Evolutionary conservation across 2,797 vertebrate genomes (phyloP).

Genomic region (Borostomias antarcticus): DNA sequence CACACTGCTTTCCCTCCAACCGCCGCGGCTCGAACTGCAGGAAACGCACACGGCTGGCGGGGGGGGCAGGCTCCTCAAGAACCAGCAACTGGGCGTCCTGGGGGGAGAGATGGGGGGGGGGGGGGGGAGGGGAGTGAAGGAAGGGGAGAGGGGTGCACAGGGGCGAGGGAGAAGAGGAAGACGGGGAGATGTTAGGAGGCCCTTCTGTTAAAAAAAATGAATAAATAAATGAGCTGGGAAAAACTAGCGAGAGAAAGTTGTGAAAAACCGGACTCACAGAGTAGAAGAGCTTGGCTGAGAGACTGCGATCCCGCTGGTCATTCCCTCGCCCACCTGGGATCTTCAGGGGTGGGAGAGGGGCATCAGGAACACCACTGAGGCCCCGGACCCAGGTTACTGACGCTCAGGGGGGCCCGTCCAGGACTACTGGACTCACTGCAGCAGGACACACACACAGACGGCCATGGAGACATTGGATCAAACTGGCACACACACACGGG

Average conservation of each 20-base stretch:
- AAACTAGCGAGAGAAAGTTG: background rate
- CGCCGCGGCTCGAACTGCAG: slow-evolving; percentile 90
- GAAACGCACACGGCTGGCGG: slow-evolving; percentile 85
- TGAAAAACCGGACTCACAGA: slow-evolving; percentile 82
- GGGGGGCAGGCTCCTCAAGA: slow-evolving; percentile 86
- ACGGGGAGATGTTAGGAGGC: no score
- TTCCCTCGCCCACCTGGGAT: slow-evolving; percentile 99
- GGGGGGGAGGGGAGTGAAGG: background rate
- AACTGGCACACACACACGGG: no score
- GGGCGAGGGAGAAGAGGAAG: background rate
- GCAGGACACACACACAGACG: slow-evolving; percentile 20
- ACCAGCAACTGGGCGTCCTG: slow-evolving; percentile 97
- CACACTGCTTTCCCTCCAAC: slow-evolving; percentile 84
- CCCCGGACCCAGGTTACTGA: slow-evolving; percentile 98
- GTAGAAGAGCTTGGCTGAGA: slow-evolving; percentile 96
- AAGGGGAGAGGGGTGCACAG: slow-evolving; percentile 3
- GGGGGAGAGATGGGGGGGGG: slow-evolving; percentile 6
- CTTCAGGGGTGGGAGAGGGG: slow-evolving; percentile 99
- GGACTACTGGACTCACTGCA: slow-evolving; percentile 73
- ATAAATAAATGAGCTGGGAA: background rate
- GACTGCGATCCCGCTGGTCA: slow-evolving; percentile 99
- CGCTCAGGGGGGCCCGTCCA: slow-evolving; percentile 86
- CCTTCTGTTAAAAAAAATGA: background rate
- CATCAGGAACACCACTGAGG: slow-evolving; percentile 99
- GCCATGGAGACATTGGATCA: slow-evolving; percentile 10